Percentiles rank a stretch among this genome's conserved stretches.
Evolutionary conservation across 2,888 invertebrate genomes (phyloP).

Genomic region (Acronicta leporina): DNA sequence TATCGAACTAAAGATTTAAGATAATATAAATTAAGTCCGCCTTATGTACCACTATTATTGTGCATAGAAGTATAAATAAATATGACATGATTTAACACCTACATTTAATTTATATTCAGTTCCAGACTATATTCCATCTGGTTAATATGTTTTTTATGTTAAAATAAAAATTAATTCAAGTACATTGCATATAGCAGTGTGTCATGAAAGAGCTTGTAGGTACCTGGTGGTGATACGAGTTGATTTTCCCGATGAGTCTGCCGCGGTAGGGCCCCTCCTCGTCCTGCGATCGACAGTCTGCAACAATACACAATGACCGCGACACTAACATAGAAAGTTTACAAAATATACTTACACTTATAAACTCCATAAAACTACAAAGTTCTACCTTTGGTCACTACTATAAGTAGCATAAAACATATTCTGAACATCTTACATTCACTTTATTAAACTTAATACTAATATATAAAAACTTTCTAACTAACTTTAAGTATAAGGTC

Average conservation of each 20-base stretch:
- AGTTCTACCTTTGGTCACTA: conserved; percentile 69
- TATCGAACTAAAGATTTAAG: too few species aligned
- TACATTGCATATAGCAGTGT: too few species aligned
- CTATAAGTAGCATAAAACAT: conserved; percentile 68
- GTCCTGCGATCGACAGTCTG: conserved; percentile 86
- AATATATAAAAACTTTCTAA: conserved; percentile 60
- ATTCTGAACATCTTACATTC: conserved; percentile 68
- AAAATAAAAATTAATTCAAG: too few species aligned
- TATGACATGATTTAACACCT: not conserved
- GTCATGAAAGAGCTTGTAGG: not conserved
- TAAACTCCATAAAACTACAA: conserved; percentile 12
- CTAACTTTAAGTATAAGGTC: conserved; percentile 49
- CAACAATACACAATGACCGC: conserved; percentile 54
- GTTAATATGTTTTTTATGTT: too few species aligned
- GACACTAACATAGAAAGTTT: conserved; percentile 72
- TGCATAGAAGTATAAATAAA: too few species aligned
- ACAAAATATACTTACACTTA: conserved; percentile 1
- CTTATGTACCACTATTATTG: too few species aligned
- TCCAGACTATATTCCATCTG: too few species aligned
- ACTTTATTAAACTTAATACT: conserved; percentile 50
- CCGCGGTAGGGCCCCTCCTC: conserved; percentile 94
- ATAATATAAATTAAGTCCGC: too few species aligned
- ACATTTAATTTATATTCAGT: not conserved
- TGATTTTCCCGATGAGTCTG: conserved; percentile 94
- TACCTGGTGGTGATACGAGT: conserved; percentile 96